Conservation (phyloP, 2,888 invertebrate species). For the Epistrophe eligans region DNA sequence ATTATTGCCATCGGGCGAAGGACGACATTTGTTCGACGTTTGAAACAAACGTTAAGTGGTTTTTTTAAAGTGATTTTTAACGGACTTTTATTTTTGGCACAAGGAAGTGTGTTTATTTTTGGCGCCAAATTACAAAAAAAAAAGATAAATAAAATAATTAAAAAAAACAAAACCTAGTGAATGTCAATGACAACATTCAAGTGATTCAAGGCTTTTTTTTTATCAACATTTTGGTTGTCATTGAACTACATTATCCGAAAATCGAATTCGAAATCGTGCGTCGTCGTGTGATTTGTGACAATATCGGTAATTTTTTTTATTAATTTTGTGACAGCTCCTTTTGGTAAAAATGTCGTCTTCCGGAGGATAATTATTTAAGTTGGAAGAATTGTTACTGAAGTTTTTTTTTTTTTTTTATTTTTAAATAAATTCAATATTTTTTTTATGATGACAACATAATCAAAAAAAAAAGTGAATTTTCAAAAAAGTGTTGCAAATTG, state of each 20-base stretch:
- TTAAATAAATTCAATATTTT: neutral
- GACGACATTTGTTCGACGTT: constrained; percentile 43
- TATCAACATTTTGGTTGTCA: constrained; percentile 33
- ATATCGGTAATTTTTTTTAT: constrained; percentile 25
- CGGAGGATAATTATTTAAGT: constrained; percentile 32
- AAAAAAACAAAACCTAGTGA: constrained; percentile 27
- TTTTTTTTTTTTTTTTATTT: too few relatives aligned
- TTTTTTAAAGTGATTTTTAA: constrained; percentile 35
- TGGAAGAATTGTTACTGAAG: neutral
- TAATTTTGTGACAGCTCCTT: constrained; percentile 2
- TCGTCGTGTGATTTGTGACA: constrained; percentile 35
- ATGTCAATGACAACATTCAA: constrained; percentile 36
- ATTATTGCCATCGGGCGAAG: constrained; percentile 37
- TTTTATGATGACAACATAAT: neutral
- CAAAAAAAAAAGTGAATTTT: constrained; percentile 34
- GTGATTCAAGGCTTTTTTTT: constrained; percentile 28
- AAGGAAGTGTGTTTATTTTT: constrained; percentile 55
- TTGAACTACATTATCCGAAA: constrained; percentile 30
- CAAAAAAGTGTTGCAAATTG: constrained; percentile 7
- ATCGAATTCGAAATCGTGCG: constrained; percentile 20
- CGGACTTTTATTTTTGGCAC: constrained; percentile 46
- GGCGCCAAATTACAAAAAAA: constrained; percentile 25
- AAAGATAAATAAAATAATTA: neutral
- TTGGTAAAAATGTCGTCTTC: constrained; percentile 51
- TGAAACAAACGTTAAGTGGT: constrained; percentile 39